Conservation (phyloP, 2,113 vertebrate genomes). For the Festucalex cinctus region DNA sequence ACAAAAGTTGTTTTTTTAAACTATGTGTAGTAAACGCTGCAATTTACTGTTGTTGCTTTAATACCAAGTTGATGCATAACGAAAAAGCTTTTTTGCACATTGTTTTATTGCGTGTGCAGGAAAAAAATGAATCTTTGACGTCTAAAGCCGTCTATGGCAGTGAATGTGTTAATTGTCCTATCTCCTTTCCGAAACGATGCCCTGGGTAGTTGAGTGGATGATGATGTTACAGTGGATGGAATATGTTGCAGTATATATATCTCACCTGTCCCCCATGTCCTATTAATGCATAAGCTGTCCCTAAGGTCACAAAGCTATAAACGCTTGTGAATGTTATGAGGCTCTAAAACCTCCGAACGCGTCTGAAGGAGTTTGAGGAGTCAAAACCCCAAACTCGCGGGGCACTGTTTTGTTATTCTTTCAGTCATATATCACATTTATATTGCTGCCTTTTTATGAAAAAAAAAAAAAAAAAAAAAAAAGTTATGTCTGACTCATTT, state of each 20-base stretch:
- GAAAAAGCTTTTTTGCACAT: too few relatives aligned
- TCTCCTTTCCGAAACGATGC: neutral
- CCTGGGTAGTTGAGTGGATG: constrained; percentile 18
- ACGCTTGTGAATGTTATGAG: constrained; percentile 35
- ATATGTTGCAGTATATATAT: constrained; percentile 28
- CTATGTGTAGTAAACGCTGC: too few relatives aligned
- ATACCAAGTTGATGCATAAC: too few relatives aligned
- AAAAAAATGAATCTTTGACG: too few relatives aligned
- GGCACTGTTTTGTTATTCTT: neutral
- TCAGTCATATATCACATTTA: neutral
- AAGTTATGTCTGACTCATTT: constrained; percentile 4
- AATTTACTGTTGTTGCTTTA: too few relatives aligned
- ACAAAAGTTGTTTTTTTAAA: too few relatives aligned
- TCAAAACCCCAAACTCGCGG: neutral
- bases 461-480: neutral
- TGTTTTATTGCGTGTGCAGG: too few relatives aligned
- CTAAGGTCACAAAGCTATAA: constrained; percentile 40
- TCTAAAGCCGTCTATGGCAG: too few relatives aligned
- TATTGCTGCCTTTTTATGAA: neutral
- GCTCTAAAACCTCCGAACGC: constrained; percentile 20
- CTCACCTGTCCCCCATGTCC: constrained; percentile 29
- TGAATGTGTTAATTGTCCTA: too few relatives aligned
- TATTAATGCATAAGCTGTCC: constrained; percentile 47
- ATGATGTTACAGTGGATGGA: constrained; percentile 10
- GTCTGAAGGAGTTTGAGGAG: constrained; percentile 19